These are phyloP conservation scores for Hirtodrosophila histrioides DNA, from an alignment of 2,888 invertebrate species.

Conservation along the genomic window DNA sequence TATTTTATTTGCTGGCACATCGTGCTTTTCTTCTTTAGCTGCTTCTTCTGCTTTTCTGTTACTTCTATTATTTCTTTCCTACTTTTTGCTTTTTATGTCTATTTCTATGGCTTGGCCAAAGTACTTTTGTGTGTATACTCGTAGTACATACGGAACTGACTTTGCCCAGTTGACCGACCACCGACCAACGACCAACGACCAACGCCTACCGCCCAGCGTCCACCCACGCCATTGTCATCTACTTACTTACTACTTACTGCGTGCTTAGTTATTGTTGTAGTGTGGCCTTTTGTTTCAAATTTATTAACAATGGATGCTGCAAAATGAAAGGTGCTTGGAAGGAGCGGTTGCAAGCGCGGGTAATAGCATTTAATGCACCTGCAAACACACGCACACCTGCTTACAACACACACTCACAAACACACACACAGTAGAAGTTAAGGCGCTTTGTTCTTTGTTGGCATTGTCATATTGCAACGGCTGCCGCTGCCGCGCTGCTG, in stretches of 20 bases:
- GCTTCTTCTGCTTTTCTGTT: constrained; percentile 38
- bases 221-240: constrained; percentile 66
- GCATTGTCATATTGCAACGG: constrained; percentile 54
- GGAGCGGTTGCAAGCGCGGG: constrained; percentile 18
- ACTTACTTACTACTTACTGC: constrained; percentile 77
- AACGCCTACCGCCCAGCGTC: constrained; percentile 1
- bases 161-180: constrained; percentile 37
- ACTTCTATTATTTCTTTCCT: constrained; percentile 14
- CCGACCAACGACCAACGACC: background rate
- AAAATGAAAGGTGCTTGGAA: constrained; percentile 53
- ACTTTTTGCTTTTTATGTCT: constrained; percentile 39
- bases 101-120: constrained; percentile 51
- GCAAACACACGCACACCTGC: constrained; percentile 30
- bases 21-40: constrained; percentile 49
- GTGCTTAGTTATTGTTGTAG: constrained; percentile 80
- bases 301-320: constrained; percentile 73
- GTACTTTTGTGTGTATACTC: constrained; percentile 44
- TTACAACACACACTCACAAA: constrained; percentile 14
- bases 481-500: constrained; percentile 35
- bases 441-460: constrained; percentile 61
- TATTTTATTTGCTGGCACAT: constrained; percentile 74
- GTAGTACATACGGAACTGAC: constrained; percentile 23
- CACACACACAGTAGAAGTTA: constrained; percentile 35
- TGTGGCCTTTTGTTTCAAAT: constrained; percentile 75
- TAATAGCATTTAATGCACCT: constrained; percentile 80